phyloP scores from a whole-genome alignment of 1,140 invertebrate genomes.

The Coptotermes formosanus region DNA sequence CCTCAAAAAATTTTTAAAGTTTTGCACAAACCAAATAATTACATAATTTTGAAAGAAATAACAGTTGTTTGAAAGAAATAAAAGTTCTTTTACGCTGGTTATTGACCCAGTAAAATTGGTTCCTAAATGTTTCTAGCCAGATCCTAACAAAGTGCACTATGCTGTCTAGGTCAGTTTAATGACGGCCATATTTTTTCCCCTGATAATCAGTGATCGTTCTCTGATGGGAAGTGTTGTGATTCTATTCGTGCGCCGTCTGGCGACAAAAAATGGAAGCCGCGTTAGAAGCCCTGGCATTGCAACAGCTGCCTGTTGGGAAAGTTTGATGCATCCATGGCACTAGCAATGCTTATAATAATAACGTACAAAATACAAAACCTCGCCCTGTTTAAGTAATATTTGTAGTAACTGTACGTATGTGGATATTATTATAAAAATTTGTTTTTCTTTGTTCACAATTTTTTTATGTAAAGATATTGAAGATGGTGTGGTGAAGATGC shows the following conservation, averaged over 20 bases:
- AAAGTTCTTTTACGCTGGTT: conserved; percentile 1
- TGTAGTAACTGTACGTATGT: conserved; percentile 41
- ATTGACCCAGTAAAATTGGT: conserved; percentile 11
- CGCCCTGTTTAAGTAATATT: conserved; percentile 39
- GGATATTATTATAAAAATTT: conserved; percentile 38
- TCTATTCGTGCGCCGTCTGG: conserved; percentile 20
- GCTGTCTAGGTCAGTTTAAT: not conserved
- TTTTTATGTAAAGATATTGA: conserved; percentile 35
- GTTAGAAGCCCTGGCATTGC: not conserved
- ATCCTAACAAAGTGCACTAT: not conserved
- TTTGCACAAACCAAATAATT: conserved; percentile 22
- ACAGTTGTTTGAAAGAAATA: not conserved
- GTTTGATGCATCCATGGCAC: not conserved
- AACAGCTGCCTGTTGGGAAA: conserved; percentile 6
- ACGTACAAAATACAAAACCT: conserved; percentile 42
- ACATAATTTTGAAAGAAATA: not conserved
- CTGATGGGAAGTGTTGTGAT: conserved; percentile 28
- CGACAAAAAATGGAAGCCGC: not conserved
- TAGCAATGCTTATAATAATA: conserved; percentile 36
- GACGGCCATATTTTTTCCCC: not conserved
- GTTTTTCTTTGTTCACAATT: conserved; percentile 35
- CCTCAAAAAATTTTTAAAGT: conserved; percentile 11
- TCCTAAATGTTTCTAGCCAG: not conserved
- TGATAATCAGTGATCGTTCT: conserved; percentile 12
- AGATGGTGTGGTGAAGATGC: conserved; percentile 33